Conservation (phyloP, 2,797 vertebrate genomes). For the Bovichtus diacanthus region DNA sequence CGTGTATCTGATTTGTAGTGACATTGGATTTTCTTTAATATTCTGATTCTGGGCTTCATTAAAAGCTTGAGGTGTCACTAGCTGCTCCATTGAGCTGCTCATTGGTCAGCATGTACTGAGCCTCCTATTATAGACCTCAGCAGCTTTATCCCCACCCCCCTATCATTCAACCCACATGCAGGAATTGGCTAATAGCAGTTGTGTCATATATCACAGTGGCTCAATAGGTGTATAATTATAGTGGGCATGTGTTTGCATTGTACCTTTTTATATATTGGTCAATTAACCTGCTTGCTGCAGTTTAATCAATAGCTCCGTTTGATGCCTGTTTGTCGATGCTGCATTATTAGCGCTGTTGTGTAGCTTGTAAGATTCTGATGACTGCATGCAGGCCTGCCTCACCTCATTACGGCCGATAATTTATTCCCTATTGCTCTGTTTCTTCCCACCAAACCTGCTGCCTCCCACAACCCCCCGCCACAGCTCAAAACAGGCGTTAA, state of each 20-base stretch:
- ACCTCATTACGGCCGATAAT: conserved; percentile 80
- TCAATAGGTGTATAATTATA: conserved; percentile 66
- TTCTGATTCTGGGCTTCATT: too few species aligned
- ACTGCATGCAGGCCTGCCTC: conserved; percentile 61
- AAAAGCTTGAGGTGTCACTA: too few species aligned
- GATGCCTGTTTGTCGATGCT: conserved; percentile 51
- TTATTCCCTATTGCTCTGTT: conserved; percentile 65
- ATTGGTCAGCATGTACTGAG: neutral
- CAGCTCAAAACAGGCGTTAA: conserved; percentile 52
- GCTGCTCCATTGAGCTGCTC: too few species aligned
- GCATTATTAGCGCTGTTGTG: conserved; percentile 63
- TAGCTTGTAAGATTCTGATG: conserved; percentile 64
- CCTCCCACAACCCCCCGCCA: neutral
- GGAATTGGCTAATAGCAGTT: conserved; percentile 31
- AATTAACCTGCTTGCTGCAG: conserved; percentile 72
- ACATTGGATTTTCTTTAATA: too few species aligned
- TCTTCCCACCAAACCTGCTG: conserved; percentile 33
- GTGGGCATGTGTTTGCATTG: conserved; percentile 53
- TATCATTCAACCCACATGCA: conserved; percentile 28
- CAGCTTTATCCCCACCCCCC: neutral
- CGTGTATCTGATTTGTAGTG: too few species aligned
- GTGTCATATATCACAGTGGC: conserved; percentile 30
- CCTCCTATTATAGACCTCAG: neutral
- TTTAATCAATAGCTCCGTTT: conserved; percentile 66
- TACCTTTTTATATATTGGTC: conserved; percentile 72